Evolutionary conservation across 2,888 invertebrate genomes (phyloP).

Genomic region (Gryllus longicercus): DNA sequence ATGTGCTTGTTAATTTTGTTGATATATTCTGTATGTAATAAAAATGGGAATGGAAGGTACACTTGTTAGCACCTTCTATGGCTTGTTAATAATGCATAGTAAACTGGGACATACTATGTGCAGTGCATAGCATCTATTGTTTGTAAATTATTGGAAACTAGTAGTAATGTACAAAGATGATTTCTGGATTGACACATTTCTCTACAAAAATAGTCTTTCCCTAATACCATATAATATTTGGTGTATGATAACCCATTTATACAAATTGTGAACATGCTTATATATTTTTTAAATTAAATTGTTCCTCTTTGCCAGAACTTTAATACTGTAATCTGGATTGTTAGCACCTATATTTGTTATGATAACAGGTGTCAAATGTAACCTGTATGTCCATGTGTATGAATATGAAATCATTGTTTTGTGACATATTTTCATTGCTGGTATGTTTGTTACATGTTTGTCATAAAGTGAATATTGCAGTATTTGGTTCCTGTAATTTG

Average conservation of each 20-base stretch:
- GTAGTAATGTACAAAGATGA: background rate
- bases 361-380: background rate
- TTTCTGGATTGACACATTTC: slow-evolving; percentile 11
- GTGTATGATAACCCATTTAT: background rate
- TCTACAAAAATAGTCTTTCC: background rate
- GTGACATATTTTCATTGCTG: slow-evolving; percentile 17
- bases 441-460: slow-evolving; percentile 17
- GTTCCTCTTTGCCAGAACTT: background rate
- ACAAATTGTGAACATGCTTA: background rate
- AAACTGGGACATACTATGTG: background rate
- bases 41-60: background rate
- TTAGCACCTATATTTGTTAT: slow-evolving; percentile 8
- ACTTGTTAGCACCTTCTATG: background rate
- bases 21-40: background rate
- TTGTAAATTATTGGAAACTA: background rate
- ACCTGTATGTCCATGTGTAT: slow-evolving; percentile 1
- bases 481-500: background rate
- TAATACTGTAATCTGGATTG: slow-evolving; percentile 17
- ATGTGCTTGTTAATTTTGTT: slow-evolving; percentile 11
- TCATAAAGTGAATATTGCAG: slow-evolving; percentile 1
- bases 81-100: background rate
- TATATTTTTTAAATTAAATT: background rate
- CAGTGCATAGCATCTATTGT: background rate
- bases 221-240: background rate
- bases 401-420: background rate